Conservation (phyloP, 2,113 vertebrate species). For the Alectura lathami region DNA sequence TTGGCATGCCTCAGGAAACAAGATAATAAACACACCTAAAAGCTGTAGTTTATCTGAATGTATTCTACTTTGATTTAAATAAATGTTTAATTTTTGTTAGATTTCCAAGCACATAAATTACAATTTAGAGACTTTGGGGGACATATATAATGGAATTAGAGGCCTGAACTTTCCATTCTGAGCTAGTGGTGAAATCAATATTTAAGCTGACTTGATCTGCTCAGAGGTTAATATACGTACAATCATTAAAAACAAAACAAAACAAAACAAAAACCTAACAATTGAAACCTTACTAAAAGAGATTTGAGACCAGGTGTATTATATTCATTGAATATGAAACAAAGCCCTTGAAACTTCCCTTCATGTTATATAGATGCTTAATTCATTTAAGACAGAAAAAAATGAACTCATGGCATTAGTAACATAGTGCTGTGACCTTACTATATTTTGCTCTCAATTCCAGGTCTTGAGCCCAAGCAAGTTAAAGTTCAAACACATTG, state of each 20-base stretch:
- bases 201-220: not conserved
- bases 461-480: not conserved
- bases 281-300: not conserved
- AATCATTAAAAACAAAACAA: too few species aligned
- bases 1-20: not conserved
- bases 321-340: not conserved
- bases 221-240: not conserved
- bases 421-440: not conserved
- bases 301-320: not conserved
- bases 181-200: not conserved
- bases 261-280: fast-evolving
- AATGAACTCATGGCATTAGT: not conserved
- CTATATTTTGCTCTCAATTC: not conserved
- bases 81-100: not conserved
- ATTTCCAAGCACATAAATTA: not conserved
- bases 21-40: not conserved
- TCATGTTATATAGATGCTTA: not conserved
- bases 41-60: not conserved
- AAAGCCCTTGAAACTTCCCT: not conserved
- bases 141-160: not conserved
- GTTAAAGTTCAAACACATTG: not conserved
- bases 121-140: not conserved
- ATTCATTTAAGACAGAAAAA: not conserved
- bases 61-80: not conserved
- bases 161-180: not conserved